phyloP scores from a whole-genome alignment of 2,888 invertebrate genomes.

The Spodoptera picta region DNA sequence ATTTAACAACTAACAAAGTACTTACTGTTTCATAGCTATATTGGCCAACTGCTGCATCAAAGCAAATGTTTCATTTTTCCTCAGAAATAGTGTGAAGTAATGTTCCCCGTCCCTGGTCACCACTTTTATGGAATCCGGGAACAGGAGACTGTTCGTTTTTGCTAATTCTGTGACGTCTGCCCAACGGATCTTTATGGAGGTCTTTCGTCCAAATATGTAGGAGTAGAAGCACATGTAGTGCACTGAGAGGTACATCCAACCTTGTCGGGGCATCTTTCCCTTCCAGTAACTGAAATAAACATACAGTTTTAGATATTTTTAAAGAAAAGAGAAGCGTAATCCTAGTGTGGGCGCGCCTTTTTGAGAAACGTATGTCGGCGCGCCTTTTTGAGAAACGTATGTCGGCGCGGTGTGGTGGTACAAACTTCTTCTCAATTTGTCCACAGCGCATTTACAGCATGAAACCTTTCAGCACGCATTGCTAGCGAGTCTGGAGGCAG shows the following conservation, averaged over 20 bases:
- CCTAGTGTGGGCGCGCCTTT: too few species aligned
- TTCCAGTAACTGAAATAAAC: conserved; percentile 94
- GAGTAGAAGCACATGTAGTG: conserved; percentile 99
- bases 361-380: too few species aligned
- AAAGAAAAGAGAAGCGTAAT: too few species aligned
- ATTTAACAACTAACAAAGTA: background rate
- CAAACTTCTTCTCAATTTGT: too few species aligned
- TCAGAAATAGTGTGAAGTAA: conserved; percentile 97
- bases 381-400: too few species aligned
- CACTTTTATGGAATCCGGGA: conserved; percentile 96
- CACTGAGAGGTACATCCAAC: conserved; percentile 98
- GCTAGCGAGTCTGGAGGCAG: too few species aligned
- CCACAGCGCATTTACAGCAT: too few species aligned
- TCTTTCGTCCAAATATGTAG: conserved; percentile 96
- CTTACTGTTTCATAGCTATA: conserved; percentile 97
- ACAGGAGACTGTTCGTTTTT: conserved; percentile 92
- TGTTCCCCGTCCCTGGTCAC: conserved; percentile 95
- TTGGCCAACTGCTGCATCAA: conserved; percentile 98
- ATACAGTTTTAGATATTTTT: too few species aligned
- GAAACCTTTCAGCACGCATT: too few species aligned
- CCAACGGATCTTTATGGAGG: conserved; percentile 96
- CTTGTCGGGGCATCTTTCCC: conserved; percentile 97
- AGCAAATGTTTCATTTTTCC: conserved; percentile 95
- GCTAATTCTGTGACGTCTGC: conserved; percentile 95
- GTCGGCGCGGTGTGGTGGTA: too few species aligned